Base-by-base conservation (phyloP, 2,113 vertebrate species). In the Pelobates fuscus region DNA sequence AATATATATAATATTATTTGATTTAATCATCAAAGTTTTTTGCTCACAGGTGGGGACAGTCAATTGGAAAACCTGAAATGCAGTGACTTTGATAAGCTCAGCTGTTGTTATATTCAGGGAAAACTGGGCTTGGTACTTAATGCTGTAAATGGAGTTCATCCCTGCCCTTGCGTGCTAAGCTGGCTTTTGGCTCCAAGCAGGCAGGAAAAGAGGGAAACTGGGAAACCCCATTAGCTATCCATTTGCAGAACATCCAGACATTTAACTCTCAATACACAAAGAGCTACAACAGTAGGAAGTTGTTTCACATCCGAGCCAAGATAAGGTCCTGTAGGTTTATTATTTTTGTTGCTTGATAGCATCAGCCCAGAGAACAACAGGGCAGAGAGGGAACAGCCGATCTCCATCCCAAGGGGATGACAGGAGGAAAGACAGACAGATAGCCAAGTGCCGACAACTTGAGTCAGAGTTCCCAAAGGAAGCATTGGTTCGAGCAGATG, bases 231-330 rank as follows among this genome's bases (percentile, higher is more conserved):
- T 82, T 78, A 83, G 80, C 78, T 87, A 80, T 88, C 81, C 82
- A 78, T 84, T 84, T 82, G 82, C 79, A 80, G 79, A 86, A 78
- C 83, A 75, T 75, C 80, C 78, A 79, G 77, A 61, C 80, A 84
- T 32, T 80, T 84, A 68, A 80, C 85, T 86, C 84, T 82, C 74
- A 81, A 84, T 82, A 79, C 84, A 84, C 79, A 81, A 81, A 85
- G 85, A 88, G 82, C 84, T 83, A 81, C 82, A 84, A 87, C 80
- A 44, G 89, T 85, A 87, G 86, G 89, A 89, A 90, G 92, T 92
- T 92, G 91, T 93, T 93, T 89, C 90, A 89, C 71, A 91, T 93
- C 92, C 91, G 89, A 93, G 90, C 82, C 93, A 92, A 94, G 94
- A 95, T 95, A 93, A 88, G 90, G 87, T 89, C 90, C 87, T 91